Evolutionary conservation across 1,140 invertebrate species (phyloP).

Genomic region (Anoplophora glabripennis): DNA sequence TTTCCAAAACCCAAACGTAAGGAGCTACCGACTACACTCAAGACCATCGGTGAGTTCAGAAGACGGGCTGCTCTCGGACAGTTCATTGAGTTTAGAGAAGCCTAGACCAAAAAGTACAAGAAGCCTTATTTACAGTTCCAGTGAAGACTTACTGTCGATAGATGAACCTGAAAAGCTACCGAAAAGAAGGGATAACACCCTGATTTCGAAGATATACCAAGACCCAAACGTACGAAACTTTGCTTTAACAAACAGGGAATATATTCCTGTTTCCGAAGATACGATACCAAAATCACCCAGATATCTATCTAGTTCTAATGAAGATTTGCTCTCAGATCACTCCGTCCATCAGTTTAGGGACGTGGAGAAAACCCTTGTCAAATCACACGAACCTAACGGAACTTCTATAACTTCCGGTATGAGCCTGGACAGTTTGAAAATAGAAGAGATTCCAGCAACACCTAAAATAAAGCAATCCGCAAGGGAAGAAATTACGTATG

Average conservation of each 20-base stretch:
- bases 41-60: slow-evolving; percentile 9
- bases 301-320: slow-evolving; percentile 21
- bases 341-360: too few species aligned
- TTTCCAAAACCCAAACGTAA: slow-evolving; percentile 6
- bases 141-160: slow-evolving; percentile 21
- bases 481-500: neutral
- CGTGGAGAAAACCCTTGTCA: too few species aligned
- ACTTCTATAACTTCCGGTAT: slow-evolving; percentile 28
- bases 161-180: slow-evolving; percentile 14
- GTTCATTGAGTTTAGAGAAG: neutral
- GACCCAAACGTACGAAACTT: slow-evolving; percentile 29
- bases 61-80: slow-evolving; percentile 6
- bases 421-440: slow-evolving; percentile 17
- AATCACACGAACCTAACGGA: neutral
- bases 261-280: slow-evolving; percentile 22
- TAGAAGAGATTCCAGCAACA: neutral
- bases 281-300: slow-evolving; percentile 23
- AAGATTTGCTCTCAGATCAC: too few species aligned
- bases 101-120: slow-evolving; percentile 7
- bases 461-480: neutral
- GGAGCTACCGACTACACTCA: neutral
- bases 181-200: slow-evolving; percentile 33
- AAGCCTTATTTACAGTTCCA: slow-evolving; percentile 21
- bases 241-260: slow-evolving; percentile 6
- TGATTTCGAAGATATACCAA: slow-evolving; percentile 37